These are phyloP conservation scores for Phylloscopus trochiloides DNA, from an alignment of 2,113 vertebrate species.

Conservation along the genomic window DNA sequence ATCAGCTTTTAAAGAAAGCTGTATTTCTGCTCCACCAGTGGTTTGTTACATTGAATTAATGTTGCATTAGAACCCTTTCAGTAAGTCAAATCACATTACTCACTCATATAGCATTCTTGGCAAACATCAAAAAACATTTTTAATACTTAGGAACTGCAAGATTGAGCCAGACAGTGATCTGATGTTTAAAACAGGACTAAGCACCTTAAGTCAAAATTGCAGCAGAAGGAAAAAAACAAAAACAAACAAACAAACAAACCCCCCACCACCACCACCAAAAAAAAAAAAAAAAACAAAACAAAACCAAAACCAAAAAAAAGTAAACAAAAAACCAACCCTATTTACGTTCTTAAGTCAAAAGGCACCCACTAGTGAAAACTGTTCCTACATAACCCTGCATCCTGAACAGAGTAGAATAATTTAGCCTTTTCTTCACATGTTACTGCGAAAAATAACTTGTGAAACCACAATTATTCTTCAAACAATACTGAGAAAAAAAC, in stretches of 20 bases:
- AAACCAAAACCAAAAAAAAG: too few relatives aligned
- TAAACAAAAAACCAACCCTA: background rate
- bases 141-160: background rate
- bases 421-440: background rate
- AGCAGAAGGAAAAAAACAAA: background rate
- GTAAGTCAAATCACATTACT: slow-evolving; percentile 19
- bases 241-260: background rate
- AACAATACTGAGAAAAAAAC: background rate
- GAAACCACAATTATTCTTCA: slow-evolving; percentile 2
- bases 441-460: background rate
- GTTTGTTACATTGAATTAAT: background rate
- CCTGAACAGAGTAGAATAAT: background rate
- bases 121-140: slow-evolving; percentile 12
- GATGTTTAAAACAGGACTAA: background rate
- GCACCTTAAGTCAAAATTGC: background rate
- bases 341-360: background rate
- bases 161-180: background rate
- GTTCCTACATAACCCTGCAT: background rate
- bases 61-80: slow-evolving; percentile 20
- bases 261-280: too few relatives aligned
- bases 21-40: background rate
- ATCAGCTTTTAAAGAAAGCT: background rate
- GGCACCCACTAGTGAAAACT: background rate
- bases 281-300: rapidly evolving
- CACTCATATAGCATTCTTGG: background rate